A percentile compares a stretch with the other conserved stretches of the same genome.
Evolutionary conservation across 2,113 vertebrate genomes (phyloP).

Genomic region (Hippocampus abdominalis): DNA sequence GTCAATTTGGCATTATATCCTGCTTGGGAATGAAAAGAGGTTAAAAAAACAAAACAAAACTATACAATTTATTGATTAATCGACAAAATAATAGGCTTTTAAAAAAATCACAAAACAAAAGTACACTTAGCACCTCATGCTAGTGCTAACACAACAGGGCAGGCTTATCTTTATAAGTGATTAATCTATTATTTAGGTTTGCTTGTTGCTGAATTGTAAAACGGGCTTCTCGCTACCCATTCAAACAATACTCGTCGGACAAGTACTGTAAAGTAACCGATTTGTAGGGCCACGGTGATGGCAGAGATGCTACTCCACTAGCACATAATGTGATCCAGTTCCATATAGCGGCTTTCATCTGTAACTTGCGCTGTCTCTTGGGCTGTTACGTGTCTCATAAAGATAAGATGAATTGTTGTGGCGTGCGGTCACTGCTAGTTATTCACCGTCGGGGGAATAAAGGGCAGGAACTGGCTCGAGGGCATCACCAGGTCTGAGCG

Average conservation of each 20-base stretch:
- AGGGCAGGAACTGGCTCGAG: constrained; percentile 18
- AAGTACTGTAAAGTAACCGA: neutral
- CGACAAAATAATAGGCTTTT: no score
- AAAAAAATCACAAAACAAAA: no score
- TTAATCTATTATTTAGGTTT: no score
- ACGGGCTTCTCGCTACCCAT: neutral
- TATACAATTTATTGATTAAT: no score
- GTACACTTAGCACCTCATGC: no score
- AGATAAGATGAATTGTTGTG: constrained; percentile 24
- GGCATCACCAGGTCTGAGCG: neutral
- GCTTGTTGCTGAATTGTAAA: neutral
- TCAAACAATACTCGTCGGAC: no score
- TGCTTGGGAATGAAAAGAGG: no score
- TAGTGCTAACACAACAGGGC: no score
- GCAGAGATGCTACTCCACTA: neutral
- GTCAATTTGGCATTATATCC: no score
- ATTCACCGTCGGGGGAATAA: constrained; percentile 25
- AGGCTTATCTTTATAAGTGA: no score
- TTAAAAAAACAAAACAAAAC: no score
- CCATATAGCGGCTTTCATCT: constrained; percentile 1
- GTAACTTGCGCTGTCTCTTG: neutral
- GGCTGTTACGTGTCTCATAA: constrained; percentile 26
- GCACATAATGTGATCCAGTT: neutral
- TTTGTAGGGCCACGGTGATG: neutral
- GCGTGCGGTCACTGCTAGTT: constrained; percentile 19